Conservation (phyloP, 64 coral and sea anemone genomes). For the Pocillopora damicornis region DNA sequence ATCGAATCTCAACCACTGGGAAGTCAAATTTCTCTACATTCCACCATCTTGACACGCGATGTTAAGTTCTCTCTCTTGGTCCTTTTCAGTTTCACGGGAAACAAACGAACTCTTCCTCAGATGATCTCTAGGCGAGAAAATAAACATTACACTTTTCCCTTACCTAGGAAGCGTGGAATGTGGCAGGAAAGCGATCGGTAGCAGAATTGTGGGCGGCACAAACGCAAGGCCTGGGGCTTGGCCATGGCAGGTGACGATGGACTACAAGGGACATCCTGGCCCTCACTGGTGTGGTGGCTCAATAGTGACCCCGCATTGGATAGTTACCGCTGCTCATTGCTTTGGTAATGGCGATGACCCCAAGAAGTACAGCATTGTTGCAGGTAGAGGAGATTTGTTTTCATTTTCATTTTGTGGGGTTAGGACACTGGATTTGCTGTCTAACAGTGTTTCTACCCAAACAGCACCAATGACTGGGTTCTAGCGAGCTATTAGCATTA, state of each 20-base stretch:
- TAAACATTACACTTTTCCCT: neutral
- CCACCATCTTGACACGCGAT: no score
- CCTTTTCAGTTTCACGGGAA: no score
- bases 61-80: no score
- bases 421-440: neutral
- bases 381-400: slow-evolving; percentile 30
- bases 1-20: no score
- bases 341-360: slow-evolving; percentile 64
- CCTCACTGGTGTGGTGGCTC: slow-evolving; percentile 85
- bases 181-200: slow-evolving; percentile 57
- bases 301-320: slow-evolving; percentile 61
- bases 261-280: slow-evolving; percentile 45
- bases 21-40: no score
- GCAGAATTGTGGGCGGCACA: slow-evolving; percentile 73
- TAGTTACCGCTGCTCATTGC: slow-evolving; percentile 85
- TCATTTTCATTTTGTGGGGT: neutral
- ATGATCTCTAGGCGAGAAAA: no score
- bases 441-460: neutral
- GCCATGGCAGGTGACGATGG: slow-evolving; percentile 90
- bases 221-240: slow-evolving; percentile 64
- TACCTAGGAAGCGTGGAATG: slow-evolving; percentile 53
- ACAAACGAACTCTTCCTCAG: no score
- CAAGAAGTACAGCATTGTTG: slow-evolving; percentile 62
- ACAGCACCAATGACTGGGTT: no score
- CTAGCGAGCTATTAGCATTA: no score